Evolutionary conservation across 2,888 invertebrate species (phyloP), one percentile per base, ranked within the genome.

Genomic region (Eugnorisma glareosa): DNA sequence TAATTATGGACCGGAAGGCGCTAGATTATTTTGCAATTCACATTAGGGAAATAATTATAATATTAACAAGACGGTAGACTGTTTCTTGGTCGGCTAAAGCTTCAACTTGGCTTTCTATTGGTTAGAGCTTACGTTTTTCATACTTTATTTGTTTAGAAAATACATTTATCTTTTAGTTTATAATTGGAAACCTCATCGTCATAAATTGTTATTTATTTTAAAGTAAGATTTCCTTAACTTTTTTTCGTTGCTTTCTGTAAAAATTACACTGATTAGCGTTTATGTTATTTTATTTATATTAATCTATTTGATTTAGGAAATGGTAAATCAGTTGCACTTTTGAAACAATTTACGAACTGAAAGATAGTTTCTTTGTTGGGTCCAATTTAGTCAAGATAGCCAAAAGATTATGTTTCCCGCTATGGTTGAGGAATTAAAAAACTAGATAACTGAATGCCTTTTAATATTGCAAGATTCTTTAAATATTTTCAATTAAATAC

Each of bases 1-100:
- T 91, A 91, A 92, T 93, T 92, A 92, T 84, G 74, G 85, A 87
- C 89, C 91, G 93, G 93, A 94, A 93, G 90, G 76, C 89, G 81
- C 76, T 88, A 83, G 84, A 90, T 90, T 88, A 90, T 92, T 91
- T 91, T 83, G 91, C 91, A 91, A 92, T 91, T 90, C 86, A 89
- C 86, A 91, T 90, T 89, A 88, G 86, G 86, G 86, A 90, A 89
- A 86, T 86, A 84, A 88, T 89, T 84, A 87, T 82, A 88, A 85
- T 81, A 87, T 84, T 84, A 84, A 84, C 81, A 75, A 86, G 82
- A 79, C 75, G 73, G 77, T 75, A 77, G 83, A 79, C 83, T 67
- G 86, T 64, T 68, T 79, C 75, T 59, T 43, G 73, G 31, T 37
- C 48, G 37, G 61, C 31, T 57, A 54, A 67, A 59, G 45, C 37